Evolutionary conservation across 1,140 invertebrate genomes (phyloP).

Genomic region (Drosophila nigrodunni): DNA sequence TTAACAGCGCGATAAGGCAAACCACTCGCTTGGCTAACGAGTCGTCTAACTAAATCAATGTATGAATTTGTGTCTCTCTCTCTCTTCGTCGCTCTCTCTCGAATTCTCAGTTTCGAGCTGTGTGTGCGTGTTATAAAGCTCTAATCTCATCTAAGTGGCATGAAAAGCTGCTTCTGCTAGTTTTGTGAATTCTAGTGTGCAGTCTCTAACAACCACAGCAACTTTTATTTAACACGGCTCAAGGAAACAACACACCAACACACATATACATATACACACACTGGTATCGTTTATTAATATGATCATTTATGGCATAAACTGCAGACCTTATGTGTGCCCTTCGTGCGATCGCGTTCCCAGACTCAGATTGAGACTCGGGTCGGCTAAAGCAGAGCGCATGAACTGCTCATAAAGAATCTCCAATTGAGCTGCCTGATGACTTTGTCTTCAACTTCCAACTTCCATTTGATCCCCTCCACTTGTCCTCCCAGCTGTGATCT

Average conservation of each 20-base stretch:
- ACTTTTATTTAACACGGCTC: slow-evolving; percentile 64
- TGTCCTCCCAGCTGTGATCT: slow-evolving; percentile 9
- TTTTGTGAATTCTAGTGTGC: slow-evolving; percentile 66
- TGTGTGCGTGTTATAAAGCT: slow-evolving; percentile 36
- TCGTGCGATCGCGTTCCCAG: slow-evolving; percentile 48
- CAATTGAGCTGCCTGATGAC: slow-evolving; percentile 57
- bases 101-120: not conserved
- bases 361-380: slow-evolving; percentile 7
- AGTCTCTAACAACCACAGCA: slow-evolving; percentile 40
- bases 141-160: slow-evolving; percentile 20
- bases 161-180: slow-evolving; percentile 31
- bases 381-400: slow-evolving; percentile 55
- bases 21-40: slow-evolving; percentile 55
- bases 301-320: slow-evolving; percentile 51
- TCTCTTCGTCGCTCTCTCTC: not conserved
- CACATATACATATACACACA: slow-evolving; percentile 32
- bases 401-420: slow-evolving; percentile 76
- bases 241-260: slow-evolving; percentile 54
- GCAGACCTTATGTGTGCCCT: slow-evolving; percentile 68
- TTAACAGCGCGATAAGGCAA: slow-evolving; percentile 65
- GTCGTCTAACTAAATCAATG: slow-evolving; percentile 20
- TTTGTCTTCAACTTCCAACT: slow-evolving; percentile 5
- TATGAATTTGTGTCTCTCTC: slow-evolving; percentile 10
- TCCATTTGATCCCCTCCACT: not conserved
- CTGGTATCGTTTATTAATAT: slow-evolving; percentile 16